Conservation (phyloP, 2,888 invertebrate species). For the Agonopterix subpropinquella region DNA sequence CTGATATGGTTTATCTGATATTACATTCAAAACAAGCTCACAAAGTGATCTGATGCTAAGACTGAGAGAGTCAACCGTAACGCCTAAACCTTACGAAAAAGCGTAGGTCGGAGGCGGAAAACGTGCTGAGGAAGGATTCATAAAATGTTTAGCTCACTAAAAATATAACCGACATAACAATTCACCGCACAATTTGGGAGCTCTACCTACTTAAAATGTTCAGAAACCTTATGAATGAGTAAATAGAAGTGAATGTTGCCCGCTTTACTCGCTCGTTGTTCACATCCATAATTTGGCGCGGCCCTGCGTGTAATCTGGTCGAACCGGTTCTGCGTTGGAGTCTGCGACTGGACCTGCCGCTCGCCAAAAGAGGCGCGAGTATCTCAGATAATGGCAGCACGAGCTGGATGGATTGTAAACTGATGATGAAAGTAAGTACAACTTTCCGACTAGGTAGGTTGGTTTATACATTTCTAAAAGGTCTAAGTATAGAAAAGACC, state of each 20-base stretch:
- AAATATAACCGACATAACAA: conserved; percentile 37
- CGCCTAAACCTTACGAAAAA: not conserved
- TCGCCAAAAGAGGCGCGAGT: conserved; percentile 62
- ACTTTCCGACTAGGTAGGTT: not conserved
- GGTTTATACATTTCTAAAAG: not conserved
- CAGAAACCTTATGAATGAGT: conserved; percentile 29
- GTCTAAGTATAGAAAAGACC: not conserved
- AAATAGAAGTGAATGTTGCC: conserved; percentile 37
- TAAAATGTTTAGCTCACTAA: conserved; percentile 37
- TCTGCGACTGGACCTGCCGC: conserved; percentile 66
- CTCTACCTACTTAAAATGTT: not conserved
- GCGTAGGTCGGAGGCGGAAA: conserved; percentile 18
- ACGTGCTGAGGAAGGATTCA: conserved; percentile 16
- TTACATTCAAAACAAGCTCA: too few relatives aligned
- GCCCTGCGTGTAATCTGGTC: conserved; percentile 60
- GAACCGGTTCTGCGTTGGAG: conserved; percentile 63
- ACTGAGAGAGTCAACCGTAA: too few relatives aligned
- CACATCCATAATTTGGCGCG: conserved; percentile 53
- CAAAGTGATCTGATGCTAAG: too few relatives aligned
- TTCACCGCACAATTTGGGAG: not conserved
- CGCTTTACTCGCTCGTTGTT: conserved; percentile 18
- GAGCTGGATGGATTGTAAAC: conserved; percentile 23
- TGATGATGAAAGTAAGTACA: conserved; percentile 2
- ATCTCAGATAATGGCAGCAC: conserved; percentile 45
- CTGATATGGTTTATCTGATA: too few relatives aligned